Evolutionary conservation across 30 jellyfish, hydroid and myxozoan genomes (phyloP).

Genomic region (Aurelia sp.): DNA sequence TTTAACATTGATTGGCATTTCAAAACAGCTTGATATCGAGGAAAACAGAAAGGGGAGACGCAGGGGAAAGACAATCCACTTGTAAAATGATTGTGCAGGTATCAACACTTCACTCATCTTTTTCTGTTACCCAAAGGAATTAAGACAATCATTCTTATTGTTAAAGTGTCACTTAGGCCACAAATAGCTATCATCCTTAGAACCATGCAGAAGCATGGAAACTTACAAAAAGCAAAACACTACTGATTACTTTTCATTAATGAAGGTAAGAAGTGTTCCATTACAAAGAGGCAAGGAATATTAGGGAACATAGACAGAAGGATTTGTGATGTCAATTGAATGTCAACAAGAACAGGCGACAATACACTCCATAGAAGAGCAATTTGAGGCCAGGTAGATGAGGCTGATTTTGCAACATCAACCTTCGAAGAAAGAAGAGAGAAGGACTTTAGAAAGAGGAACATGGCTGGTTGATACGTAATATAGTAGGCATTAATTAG

Average conservation of each 20-base stretch:
- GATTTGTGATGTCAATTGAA: constrained; percentile 1
- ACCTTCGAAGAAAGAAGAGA: constrained; percentile 33
- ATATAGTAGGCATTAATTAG: not conserved
- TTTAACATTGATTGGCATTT: no score
- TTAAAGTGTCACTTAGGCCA: no score
- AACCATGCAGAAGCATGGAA: no score
- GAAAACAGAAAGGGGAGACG: no score
- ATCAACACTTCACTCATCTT: no score
- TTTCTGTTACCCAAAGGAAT: no score
- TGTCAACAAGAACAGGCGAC: constrained; percentile 23
- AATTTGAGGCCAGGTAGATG: constrained; percentile 28
- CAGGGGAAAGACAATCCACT: no score
- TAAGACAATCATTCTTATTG: no score
- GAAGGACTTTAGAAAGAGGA: constrained; percentile 9
- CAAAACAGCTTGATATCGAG: no score
- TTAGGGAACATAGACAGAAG: constrained; percentile 4
- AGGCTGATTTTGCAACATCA: constrained; percentile 33
- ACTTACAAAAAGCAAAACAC: no score
- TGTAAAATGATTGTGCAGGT: no score
- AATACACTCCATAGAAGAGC: constrained; percentile 15
- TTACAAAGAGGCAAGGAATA: constrained; percentile 18
- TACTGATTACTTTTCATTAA: not conserved
- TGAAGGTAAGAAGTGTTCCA: not conserved
- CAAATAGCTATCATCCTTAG: no score
- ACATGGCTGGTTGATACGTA: not conserved